These are phyloP conservation scores for Dromas ardeola DNA, from an alignment of 2,113 vertebrate genomes.

Conservation along the genomic window DNA sequence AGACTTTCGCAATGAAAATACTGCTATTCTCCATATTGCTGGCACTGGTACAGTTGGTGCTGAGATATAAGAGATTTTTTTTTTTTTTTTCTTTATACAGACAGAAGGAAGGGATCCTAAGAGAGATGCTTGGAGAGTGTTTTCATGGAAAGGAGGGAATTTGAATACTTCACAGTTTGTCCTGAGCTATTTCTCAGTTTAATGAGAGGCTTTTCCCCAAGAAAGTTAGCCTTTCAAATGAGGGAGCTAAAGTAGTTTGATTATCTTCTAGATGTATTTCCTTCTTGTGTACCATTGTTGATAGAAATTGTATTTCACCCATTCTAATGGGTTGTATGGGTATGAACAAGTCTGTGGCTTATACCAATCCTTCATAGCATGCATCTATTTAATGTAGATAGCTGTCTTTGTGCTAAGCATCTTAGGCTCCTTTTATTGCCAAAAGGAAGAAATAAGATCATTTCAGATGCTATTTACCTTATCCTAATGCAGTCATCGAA, in stretches of 20 bases:
- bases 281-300: background rate
- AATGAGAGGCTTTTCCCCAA: background rate
- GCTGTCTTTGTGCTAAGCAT: background rate
- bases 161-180: background rate
- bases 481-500: background rate
- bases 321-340: background rate
- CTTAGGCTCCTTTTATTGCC: background rate
- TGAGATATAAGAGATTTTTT: background rate
- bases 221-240: background rate
- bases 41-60: background rate
- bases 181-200: background rate
- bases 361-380: background rate
- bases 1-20: background rate
- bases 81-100: background rate
- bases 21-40: background rate
- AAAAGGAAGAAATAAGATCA: background rate
- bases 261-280: background rate
- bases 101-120: background rate
- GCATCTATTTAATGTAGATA: background rate
- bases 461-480: background rate
- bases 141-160: background rate
- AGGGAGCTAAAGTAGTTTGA: background rate
- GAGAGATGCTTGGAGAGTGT: background rate
- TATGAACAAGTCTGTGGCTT: background rate
- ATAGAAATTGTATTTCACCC: background rate